Percentiles rank a stretch among this genome's conserved stretches.
phyloP scores from a whole-genome alignment of 2,888 invertebrate genomes.

The Fabriciana adippe region DNA sequence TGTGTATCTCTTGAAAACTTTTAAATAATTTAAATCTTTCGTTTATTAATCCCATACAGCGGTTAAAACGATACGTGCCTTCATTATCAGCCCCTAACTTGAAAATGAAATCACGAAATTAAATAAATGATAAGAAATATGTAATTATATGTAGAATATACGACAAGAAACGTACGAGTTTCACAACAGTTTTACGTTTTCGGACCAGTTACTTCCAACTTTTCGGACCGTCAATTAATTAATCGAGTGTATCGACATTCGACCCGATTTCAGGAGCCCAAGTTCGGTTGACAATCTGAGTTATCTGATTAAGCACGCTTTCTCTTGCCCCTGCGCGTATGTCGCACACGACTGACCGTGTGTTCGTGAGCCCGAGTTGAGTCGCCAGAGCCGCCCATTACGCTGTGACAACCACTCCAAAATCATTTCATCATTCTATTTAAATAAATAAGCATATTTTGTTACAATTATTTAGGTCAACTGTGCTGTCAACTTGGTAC shows the following conservation, averaged over 20 bases:
- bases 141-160: constrained; percentile 38
- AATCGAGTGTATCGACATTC: constrained; percentile 81
- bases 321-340: constrained; percentile 64
- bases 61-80: too few relatives aligned
- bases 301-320: constrained; percentile 82
- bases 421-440: constrained; percentile 74
- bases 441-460: constrained; percentile 64
- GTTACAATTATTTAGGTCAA: constrained; percentile 6
- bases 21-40: too few relatives aligned
- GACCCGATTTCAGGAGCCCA: constrained; percentile 81
- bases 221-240: constrained; percentile 80
- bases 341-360: constrained; percentile 35
- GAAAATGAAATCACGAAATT: too few relatives aligned
- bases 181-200: constrained; percentile 72
- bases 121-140: too few relatives aligned
- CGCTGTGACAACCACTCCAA: constrained; percentile 32
- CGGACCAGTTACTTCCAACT: constrained; percentile 72
- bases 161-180: constrained; percentile 45
- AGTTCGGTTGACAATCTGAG: constrained; percentile 78
- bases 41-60: too few relatives aligned
- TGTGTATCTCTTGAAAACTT: too few relatives aligned
- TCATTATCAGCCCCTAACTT: too few relatives aligned
- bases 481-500: background rate
- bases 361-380: constrained; percentile 37
- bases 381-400: constrained; percentile 24